Evolutionary conservation across 1,140 invertebrate genomes (phyloP).

Genomic region (Melipona quadrifasciata): DNA sequence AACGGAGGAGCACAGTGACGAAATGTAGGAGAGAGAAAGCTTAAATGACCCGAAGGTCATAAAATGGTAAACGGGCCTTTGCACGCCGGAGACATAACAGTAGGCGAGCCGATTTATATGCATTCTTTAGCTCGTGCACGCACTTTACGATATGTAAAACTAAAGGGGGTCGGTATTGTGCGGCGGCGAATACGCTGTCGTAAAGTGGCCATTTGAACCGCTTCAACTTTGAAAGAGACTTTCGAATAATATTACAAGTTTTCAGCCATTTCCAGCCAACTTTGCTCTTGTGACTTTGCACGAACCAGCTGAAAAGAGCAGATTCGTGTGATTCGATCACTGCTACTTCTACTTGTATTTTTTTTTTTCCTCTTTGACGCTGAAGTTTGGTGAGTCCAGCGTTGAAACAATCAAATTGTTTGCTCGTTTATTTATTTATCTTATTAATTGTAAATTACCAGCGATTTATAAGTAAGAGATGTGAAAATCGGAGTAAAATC

Average conservation of each 20-base stretch:
- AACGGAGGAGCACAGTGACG: background rate
- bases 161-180: slow-evolving; percentile 64
- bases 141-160: slow-evolving; percentile 77
- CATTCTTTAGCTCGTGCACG: slow-evolving; percentile 70
- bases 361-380: no score
- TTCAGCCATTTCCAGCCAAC: slow-evolving; percentile 32
- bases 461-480: no score
- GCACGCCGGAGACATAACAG: slow-evolving; percentile 74
- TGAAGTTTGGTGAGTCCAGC: no score
- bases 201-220: slow-evolving; percentile 67
- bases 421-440: no score
- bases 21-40: slow-evolving; percentile 9
- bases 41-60: slow-evolving; percentile 61
- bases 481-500: no score
- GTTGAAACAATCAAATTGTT: no score
- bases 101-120: slow-evolving; percentile 73
- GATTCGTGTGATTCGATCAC: background rate
- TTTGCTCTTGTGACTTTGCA: background rate
- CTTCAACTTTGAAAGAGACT: slow-evolving; percentile 69
- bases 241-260: slow-evolving; percentile 68
- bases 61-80: slow-evolving; percentile 71
- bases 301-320: background rate
- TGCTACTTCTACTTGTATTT: background rate
- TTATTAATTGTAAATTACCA: no score
- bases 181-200: slow-evolving; percentile 61